Evolutionary conservation across 2,113 vertebrate species (phyloP).

Genomic region (Columba janthina): DNA sequence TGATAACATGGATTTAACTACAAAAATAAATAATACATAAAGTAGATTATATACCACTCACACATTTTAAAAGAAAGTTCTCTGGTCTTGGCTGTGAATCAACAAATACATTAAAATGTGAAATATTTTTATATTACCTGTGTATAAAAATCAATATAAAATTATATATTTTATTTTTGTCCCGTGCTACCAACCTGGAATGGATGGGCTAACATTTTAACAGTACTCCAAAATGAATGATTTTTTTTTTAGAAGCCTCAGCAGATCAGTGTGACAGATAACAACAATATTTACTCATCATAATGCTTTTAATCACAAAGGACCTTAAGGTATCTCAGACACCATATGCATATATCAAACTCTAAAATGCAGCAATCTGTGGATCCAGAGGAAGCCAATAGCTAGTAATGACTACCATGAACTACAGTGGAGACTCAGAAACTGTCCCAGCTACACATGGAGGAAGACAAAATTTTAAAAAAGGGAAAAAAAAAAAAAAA

Average conservation of each 20-base stretch:
- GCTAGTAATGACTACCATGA: background rate
- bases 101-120: conserved; percentile 43
- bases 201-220: background rate
- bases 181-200: background rate
- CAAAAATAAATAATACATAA: background rate
- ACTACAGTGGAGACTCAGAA: background rate
- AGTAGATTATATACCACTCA: no score
- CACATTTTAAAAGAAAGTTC: background rate
- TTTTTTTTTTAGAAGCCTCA: background rate
- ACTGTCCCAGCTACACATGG: background rate
- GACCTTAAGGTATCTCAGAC: background rate
- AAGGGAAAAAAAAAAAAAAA: no score
- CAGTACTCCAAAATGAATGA: background rate
- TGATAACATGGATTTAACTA: background rate
- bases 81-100: conserved; percentile 7
- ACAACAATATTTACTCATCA: background rate
- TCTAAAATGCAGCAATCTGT: background rate
- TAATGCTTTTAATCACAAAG: background rate
- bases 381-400: background rate
- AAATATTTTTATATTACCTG: conserved; percentile 31
- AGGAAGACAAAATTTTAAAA: background rate
- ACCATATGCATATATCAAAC: background rate
- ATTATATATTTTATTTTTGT: background rate
- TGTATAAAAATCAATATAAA: conserved; percentile 46
- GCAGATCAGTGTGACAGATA: background rate